Conservation (phyloP, 2,888 invertebrate species). For the Prosapia bicincta region DNA sequence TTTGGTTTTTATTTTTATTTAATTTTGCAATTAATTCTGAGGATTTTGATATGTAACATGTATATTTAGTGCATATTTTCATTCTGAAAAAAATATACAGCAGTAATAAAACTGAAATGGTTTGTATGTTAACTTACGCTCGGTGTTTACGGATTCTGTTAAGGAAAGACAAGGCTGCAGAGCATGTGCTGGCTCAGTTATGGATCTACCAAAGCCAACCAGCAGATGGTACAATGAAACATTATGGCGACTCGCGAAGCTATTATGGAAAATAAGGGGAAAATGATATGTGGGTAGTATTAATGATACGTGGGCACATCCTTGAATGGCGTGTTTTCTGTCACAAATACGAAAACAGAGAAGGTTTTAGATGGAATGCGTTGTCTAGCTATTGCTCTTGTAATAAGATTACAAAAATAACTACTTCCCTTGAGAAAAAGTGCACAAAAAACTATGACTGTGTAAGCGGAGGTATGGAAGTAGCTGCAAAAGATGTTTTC, state of each 20-base stretch:
- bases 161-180: not conserved
- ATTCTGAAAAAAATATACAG: not conserved
- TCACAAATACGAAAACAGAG: not conserved
- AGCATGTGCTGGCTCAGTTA: not conserved
- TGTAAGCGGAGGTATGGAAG: not conserved
- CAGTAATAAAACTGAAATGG: too few species aligned
- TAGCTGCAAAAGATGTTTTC: not conserved
- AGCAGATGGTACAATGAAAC: not conserved
- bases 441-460: not conserved
- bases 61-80: not conserved
- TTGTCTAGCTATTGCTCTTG: conserved; percentile 1
- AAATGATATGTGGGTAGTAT: not conserved
- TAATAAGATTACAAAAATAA: conserved; percentile 16
- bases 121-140: conserved; percentile 2
- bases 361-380: not conserved
- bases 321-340: conserved; percentile 3
- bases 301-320: conserved; percentile 2
- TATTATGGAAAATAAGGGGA: not conserved
- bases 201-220: conserved; percentile 5
- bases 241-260: not conserved
- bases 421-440: not conserved
- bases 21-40: too few species aligned
- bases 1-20: too few species aligned
- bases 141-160: conserved; percentile 2
- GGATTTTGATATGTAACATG: not conserved